Conservation (phyloP, 2,888 invertebrate species). For the Brachynemurus nebulosus region DNA sequence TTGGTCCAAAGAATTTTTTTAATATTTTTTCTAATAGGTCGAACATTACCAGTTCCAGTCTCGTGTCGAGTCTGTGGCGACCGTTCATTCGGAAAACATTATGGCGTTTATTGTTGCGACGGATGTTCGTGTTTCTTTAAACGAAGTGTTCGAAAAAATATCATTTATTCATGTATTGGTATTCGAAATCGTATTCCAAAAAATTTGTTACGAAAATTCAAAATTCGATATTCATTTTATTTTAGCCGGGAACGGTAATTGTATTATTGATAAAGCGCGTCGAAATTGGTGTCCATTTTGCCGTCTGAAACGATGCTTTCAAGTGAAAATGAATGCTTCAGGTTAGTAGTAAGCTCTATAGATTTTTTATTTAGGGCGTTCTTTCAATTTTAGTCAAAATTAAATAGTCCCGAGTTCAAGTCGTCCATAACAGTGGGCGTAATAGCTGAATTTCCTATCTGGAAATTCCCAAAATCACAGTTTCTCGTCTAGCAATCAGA, state of each 20-base stretch:
- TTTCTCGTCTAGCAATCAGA: too few relatives aligned
- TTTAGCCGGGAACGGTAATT: slow-evolving; percentile 54
- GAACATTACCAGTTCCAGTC: slow-evolving; percentile 47
- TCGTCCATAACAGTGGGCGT: too few relatives aligned
- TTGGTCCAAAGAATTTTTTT: too few relatives aligned
- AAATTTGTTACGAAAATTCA: not conserved
- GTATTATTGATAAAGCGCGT: slow-evolving; percentile 65
- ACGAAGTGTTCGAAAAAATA: slow-evolving; percentile 59
- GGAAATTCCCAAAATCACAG: too few relatives aligned
- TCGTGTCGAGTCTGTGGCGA: slow-evolving; percentile 70
- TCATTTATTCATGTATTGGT: slow-evolving; percentile 66
- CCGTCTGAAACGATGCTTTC: slow-evolving; percentile 61
- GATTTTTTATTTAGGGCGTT: too few relatives aligned
- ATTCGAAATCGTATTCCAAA: too few relatives aligned
- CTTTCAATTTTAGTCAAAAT: not conserved
- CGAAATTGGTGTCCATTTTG: slow-evolving; percentile 84
- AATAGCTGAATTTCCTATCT: too few relatives aligned
- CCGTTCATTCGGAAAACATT: slow-evolving; percentile 71
- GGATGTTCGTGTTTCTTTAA: slow-evolving; percentile 87
- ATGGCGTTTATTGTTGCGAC: slow-evolving; percentile 74
- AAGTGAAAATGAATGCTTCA: slow-evolving; percentile 62
- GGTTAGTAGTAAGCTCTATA: slow-evolving; percentile 32
- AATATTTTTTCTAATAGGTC: too few relatives aligned
- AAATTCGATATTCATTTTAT: not conserved
- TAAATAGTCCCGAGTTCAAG: too few relatives aligned